Evolutionary conservation across 2,888 invertebrate genomes (phyloP).

Genomic region (Ichneumon xanthorius): DNA sequence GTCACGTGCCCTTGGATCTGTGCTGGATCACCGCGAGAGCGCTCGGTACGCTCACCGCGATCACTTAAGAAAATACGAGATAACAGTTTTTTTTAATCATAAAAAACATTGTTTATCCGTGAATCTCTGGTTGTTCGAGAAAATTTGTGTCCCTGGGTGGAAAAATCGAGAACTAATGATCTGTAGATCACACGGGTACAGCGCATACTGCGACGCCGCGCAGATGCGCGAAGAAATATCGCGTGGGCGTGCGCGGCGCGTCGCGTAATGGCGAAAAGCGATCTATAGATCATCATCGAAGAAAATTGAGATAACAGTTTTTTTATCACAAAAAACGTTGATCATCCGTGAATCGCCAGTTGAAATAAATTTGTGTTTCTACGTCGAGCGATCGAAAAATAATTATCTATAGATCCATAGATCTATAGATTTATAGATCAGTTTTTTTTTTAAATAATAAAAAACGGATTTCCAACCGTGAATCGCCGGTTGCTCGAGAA

Average conservation of each 20-base stretch:
- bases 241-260: neutral
- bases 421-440: too few relatives aligned
- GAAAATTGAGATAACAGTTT: neutral
- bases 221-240: neutral
- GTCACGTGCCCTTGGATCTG: slow-evolving; percentile 53
- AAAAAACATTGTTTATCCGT: too few relatives aligned
- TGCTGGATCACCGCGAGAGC: slow-evolving; percentile 1
- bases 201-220: neutral
- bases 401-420: too few relatives aligned
- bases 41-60: neutral
- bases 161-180: too few relatives aligned
- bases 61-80: neutral
- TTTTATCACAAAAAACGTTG: neutral
- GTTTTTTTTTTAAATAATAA: too few relatives aligned
- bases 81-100: too few relatives aligned
- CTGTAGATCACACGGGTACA: too few relatives aligned
- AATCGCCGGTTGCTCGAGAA: neutral
- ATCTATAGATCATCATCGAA: neutral
- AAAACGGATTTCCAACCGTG: too few relatives aligned
- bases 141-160: neutral
- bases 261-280: slow-evolving; percentile 7
- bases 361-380: neutral
- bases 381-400: too few relatives aligned
- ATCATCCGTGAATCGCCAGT: neutral
- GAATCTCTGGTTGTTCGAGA: too few relatives aligned